Evolutionary conservation across 23 tunicate species (phyloP), one percentile per base, ranked within the genome.

Genomic region (Halocynthia roretzi): DNA sequence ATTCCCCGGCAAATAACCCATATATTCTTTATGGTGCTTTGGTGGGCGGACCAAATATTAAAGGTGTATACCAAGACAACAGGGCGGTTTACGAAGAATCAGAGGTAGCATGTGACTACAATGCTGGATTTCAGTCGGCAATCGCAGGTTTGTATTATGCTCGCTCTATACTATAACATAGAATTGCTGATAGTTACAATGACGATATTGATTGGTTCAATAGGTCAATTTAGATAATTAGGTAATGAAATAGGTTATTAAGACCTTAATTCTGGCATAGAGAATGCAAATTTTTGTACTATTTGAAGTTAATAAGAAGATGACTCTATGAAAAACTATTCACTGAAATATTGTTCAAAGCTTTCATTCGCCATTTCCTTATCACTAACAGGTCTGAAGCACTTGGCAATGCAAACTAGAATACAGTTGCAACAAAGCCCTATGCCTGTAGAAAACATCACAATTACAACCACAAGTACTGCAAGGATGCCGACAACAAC

Each of bases 71-170:
- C 77, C 9, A 31, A 7, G 98, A 92, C 63, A 22, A 71, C 5
- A 48, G 98, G 49, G 40, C 54, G 10, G 78, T 77, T 4, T 82
- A 82, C 67, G 77, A 76, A 40, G 93, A 92, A 51, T 73, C 85
- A 50, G 98, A 92, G 75, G 98, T 92, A 8, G 98, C 92, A 5
- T 31, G 80, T 62, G 98, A 92, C 53, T 92, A 86, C 81, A 92
- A 92, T 73, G 98, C 98, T 11, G 98, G 98, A 10, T 92, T 82
- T 52, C 98, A 92, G 56, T 66, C 92, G 7, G 98, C 98, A 11
- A 56, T 92, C 7, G 98, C 98, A 62, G 98, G 98, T 92, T n/a
- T 44, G 85, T 72, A 68, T 14, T 53, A 18, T 50, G 0, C 56
- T 52, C 12, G 2, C 14, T 68, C 21, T 68, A 0, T 17, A 11